These are phyloP conservation scores for Pygoscelis adeliae DNA, from an alignment of 2,113 vertebrate genomes.

Conservation along the genomic window DNA sequence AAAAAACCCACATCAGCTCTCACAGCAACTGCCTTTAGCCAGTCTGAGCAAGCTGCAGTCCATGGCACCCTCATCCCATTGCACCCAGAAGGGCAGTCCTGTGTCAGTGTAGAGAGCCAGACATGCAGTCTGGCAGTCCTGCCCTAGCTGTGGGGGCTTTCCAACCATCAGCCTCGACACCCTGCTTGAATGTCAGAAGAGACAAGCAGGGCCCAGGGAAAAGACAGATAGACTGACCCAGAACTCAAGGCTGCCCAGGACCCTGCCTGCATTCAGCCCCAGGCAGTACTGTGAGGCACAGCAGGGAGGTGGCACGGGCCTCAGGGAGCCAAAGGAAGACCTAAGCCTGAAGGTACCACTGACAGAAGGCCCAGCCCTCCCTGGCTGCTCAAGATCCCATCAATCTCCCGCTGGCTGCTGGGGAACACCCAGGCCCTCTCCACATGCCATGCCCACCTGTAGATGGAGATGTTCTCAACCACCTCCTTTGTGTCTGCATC, in stretches of 20 bases:
- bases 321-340: background rate
- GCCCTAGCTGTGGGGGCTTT: background rate
- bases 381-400: background rate
- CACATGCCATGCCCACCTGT: constrained; percentile 72
- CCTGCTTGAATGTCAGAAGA: background rate
- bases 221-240: background rate
- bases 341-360: background rate
- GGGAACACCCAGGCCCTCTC: background rate
- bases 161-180: background rate
- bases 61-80: background rate
- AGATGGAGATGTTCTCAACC: constrained; percentile 89
- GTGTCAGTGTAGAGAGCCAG: background rate
- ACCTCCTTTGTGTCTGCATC: constrained; percentile 85
- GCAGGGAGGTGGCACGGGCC: background rate
- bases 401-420: background rate
- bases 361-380: background rate
- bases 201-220: background rate
- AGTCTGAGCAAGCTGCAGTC: background rate
- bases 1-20: background rate
- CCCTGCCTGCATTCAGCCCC: background rate
- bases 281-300: background rate
- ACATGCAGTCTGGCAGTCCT: background rate
- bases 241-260: background rate
- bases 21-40: background rate
- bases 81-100: background rate